Evolutionary conservation across 2,888 invertebrate genomes (phyloP), one percentile per base, ranked within the genome.

Genomic region (Eretmocerus hayati): DNA sequence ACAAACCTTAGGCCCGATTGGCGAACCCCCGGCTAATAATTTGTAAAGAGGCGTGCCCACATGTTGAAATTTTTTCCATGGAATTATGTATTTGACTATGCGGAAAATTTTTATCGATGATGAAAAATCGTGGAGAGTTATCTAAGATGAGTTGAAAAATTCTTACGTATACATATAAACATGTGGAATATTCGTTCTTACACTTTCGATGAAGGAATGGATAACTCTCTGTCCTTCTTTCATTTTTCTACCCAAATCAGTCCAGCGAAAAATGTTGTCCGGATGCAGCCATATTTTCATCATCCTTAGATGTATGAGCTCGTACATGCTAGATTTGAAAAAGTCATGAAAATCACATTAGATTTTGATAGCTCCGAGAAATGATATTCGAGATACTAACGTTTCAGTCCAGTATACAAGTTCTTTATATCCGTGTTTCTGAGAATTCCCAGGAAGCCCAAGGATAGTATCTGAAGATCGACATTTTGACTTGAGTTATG

Each of bases 261-360:
- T 58, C 9, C 38, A 19, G 2, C 35, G 48, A 33, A 54, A 61
- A 11, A 60, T 19, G 51, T 52, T 55, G 11, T 59, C 56, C 6
- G 52, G 50, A 33, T 60, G 54, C n/a, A 61, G 51, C 61, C 61
- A 61, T 1, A 56, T 45, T 39, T 60, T 60, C 44, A 57, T 50
- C 55, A 59, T 58, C 54, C 61, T 50, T 18, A 48, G 9, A 26
- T 60, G 55, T 20, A 58, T 20, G 20, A 59, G 32, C 36, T 56
- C 52, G 50, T 60, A 59, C 32, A 60, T 53, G 18, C 61, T 61
- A 15, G 3, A 45, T 31, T 5, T 9, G 5, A 15, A 23, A 41
- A 13, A 11, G 22, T 5, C 2, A 41, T 11, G 8, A 31, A 18
- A 32, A 23, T 18, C 22, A n/a, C 6, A 3, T 22, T 23, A 42